Evolutionary conservation across 2,113 vertebrate species (phyloP).

Genomic region (Corythoichthys intestinalis): DNA sequence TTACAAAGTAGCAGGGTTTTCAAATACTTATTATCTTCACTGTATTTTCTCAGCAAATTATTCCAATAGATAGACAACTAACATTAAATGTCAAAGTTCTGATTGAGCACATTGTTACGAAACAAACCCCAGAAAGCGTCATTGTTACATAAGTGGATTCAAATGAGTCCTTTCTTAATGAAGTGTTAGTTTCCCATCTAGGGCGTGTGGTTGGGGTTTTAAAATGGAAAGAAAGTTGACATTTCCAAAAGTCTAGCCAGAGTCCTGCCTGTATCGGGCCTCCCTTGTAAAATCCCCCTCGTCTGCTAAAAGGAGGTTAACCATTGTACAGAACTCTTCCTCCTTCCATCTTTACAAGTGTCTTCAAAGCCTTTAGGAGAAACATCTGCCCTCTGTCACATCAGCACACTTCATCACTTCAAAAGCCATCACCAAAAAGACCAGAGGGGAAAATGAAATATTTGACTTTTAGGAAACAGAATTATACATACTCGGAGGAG

Average conservation of each 20-base stretch:
- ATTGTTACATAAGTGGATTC: background rate
- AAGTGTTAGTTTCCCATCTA: constrained; percentile 28
- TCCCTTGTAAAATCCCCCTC: constrained; percentile 18
- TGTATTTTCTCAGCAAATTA: background rate
- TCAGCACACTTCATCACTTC: constrained; percentile 57
- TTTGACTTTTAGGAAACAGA: background rate
- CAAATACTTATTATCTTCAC: no score
- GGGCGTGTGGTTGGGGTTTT: constrained; percentile 17
- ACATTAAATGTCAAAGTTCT: constrained; percentile 26
- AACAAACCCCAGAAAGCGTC: background rate
- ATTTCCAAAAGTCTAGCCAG: constrained; percentile 40
- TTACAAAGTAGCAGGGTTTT: no score
- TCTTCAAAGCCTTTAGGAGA: constrained; percentile 51
- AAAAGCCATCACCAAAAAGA: constrained; percentile 19
- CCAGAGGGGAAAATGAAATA: background rate
- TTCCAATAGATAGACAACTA: constrained; percentile 8
- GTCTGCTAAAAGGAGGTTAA: constrained; percentile 19
- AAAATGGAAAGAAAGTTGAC: constrained; percentile 14
- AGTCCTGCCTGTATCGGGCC: constrained; percentile 12
- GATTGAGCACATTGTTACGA: constrained; percentile 19
- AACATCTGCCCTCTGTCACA: constrained; percentile 57
- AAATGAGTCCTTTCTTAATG: constrained; percentile 9
- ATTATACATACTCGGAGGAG: background rate
- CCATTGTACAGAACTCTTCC: constrained; percentile 17
- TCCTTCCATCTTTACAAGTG: constrained; percentile 35